Base-by-base conservation (phyloP, 1,140 invertebrate species). In the Oncopodura yosiiana region DNA sequence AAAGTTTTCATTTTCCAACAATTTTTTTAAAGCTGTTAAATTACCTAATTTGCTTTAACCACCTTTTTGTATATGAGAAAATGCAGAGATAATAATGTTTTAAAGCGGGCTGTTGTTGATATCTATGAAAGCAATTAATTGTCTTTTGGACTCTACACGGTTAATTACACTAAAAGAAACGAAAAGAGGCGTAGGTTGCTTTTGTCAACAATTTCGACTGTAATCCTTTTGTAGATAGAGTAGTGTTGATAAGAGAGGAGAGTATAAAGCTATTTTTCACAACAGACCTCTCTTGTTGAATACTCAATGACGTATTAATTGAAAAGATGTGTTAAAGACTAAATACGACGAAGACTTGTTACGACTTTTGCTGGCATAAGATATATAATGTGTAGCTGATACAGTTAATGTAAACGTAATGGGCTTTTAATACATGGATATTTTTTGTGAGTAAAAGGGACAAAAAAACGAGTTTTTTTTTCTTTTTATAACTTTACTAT, bases 231-330 rank as follows among this genome's bases (percentile, higher is more conserved):
- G 23, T 21, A 21, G 34, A 21, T 30, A 21, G n/a, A 16, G 30
- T 4, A n/a, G 19, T 16, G 29, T 46, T 30, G 27, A n/a, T n/a
- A n/a, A n/a, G n/a, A n/a, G n/a, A n/a, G n/a, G n/a, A n/a, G n/a
- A n/a, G n/a, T n/a, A n/a, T n/a, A n/a, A n/a, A n/a, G n/a, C n/a
- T n/a, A n/a, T n/a, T n/a, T n/a, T 46, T 46, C 34, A 29, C 43
- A 45, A 26, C 43, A 30, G 43, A 30, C 43, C 44, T 46, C 27
- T 46, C 16, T 46, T 19, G 27, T 34, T 30, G 27, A 27, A 34
- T 21, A 46, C 6, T n/a, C 23, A 46, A 46, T 46, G 30, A 46
- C 27, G 3, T 46, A 32, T 46, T 46, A 46, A 46, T 46, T 46
- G 44, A 46, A 46, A 46, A 46, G 27, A 46, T 32, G 34, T 46